Percentiles rank a stretch among this genome's conserved stretches.
Conservation (phyloP, 2,888 invertebrate species). For the Mythimna impura region DNA sequence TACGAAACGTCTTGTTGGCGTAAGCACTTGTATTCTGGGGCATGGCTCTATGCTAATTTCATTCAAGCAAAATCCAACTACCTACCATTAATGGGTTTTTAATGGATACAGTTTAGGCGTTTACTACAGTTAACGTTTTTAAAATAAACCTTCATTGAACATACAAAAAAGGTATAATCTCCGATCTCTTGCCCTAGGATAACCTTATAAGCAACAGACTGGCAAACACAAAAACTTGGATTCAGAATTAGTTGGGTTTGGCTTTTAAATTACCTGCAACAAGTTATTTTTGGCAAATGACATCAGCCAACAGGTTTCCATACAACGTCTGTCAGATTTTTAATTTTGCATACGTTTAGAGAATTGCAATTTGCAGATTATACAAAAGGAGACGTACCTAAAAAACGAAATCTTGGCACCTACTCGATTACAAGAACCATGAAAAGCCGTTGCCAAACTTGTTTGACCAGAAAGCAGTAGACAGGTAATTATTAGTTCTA, state of each 20-base stretch:
- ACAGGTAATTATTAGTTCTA: neutral
- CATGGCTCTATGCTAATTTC: slow-evolving; percentile 26
- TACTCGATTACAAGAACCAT: neutral
- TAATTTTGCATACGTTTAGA: slow-evolving; percentile 41
- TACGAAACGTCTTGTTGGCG: slow-evolving; percentile 45
- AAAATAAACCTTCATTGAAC: slow-evolving; percentile 8
- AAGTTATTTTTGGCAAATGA: slow-evolving; percentile 56
- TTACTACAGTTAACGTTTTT: neutral
- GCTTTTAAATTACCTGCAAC: slow-evolving; percentile 32
- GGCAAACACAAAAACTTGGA: slow-evolving; percentile 33
- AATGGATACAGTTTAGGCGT: neutral
- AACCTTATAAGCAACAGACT: slow-evolving; percentile 13
- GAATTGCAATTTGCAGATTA: slow-evolving; percentile 37
- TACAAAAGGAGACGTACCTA: slow-evolving; percentile 3
- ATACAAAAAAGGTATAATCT: slow-evolving; percentile 15
- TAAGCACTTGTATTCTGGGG: slow-evolving; percentile 20
- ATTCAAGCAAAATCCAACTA: slow-evolving; percentile 21
- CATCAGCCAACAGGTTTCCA: slow-evolving; percentile 56
- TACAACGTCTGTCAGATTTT: slow-evolving; percentile 40
- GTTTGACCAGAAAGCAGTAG: slow-evolving; percentile 6
- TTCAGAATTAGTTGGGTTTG: slow-evolving; percentile 35
- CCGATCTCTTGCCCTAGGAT: slow-evolving; percentile 16
- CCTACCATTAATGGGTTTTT: slow-evolving; percentile 9
- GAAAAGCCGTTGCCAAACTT: neutral
- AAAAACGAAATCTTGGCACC: slow-evolving; percentile 13